Evolutionary conservation across 2,797 vertebrate species (phyloP).

Genomic region (Anguilla pacifica): DNA sequence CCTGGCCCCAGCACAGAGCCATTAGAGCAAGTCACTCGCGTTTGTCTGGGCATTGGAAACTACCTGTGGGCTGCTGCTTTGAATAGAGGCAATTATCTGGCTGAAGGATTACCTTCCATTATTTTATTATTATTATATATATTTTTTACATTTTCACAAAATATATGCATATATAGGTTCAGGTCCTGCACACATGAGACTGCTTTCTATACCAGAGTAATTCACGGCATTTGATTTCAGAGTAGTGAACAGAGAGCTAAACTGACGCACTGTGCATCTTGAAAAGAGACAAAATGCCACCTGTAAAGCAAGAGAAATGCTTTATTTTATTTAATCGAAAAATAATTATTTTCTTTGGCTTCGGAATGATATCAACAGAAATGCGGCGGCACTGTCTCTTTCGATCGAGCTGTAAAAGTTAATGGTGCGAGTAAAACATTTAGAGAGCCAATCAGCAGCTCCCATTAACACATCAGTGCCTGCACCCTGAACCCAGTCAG

Average conservation of each 20-base stretch:
- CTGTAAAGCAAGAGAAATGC: neutral
- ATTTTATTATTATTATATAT: too few species aligned
- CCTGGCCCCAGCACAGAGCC: neutral
- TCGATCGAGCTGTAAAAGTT: neutral
- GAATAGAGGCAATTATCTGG: neutral
- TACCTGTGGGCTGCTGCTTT: neutral
- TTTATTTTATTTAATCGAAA: neutral
- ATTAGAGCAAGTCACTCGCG: neutral
- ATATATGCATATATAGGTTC: neutral
- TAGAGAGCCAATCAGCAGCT: neutral
- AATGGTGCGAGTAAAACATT: neutral
- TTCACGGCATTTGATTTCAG: too few species aligned
- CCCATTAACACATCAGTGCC: neutral
- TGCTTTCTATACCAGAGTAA: neutral
- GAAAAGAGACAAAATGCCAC: neutral
- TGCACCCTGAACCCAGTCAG: neutral
- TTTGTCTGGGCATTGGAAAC: neutral
- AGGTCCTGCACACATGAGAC: neutral
- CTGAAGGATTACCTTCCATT: neutral
- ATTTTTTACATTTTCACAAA: neutral
- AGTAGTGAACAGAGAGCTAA: neutral
- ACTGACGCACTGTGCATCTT: neutral
- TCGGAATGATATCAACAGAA: neutral
- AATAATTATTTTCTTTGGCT: neutral
- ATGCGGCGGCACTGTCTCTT: neutral